Base-by-base conservation (phyloP, 1,140 invertebrate species). In the Spodoptera litura region DNA sequence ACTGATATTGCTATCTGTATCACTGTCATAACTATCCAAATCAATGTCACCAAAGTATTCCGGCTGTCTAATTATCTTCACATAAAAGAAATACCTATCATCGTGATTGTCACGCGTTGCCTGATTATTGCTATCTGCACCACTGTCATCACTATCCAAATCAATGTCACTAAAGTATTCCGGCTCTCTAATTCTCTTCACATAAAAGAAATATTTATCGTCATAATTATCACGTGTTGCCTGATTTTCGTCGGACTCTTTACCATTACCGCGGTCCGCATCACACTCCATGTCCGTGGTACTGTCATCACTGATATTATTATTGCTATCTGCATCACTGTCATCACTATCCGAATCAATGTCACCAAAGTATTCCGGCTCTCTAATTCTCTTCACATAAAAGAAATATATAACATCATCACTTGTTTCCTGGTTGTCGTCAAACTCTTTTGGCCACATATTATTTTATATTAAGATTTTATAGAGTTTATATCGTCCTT, bases 401-500 rank as follows among this genome's bases (percentile, higher is more conserved):
- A 3, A 4, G 3, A 31, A 96, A 96, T 77, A 96, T 84, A 53
- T 95, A 81, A 2, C 31, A 3, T 94, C 93, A 62, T 94, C 88
- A 66, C 25, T 49, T 61, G 9, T 81, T 78, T 83, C 74, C 77
- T 87, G 82, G 70, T 88, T 72, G 49, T 89, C 89, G 3, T 89
- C 85, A 84, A 97, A 97, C 68, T 95, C 94, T 51, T 95, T 89
- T 0, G 97, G 97, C 98, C 98, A 99, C 61, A 96, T 92, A 73
- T 96, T 96, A 80, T 97, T 96, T 62, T 96, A 95, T 87, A 97
- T 97, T 97, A 97, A 91, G 96, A 97, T 90, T 97, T 97, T 31
- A 98, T 97, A 79, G 98, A 97, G 56, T 98, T 97, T 83, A 96
- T 96, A 27, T 97, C 97, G 96, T 52, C 98, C 98, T 94, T 99